Base-by-base conservation (phyloP, 2,797 vertebrate genomes). In the Scomberomorus guttatus region DNA sequence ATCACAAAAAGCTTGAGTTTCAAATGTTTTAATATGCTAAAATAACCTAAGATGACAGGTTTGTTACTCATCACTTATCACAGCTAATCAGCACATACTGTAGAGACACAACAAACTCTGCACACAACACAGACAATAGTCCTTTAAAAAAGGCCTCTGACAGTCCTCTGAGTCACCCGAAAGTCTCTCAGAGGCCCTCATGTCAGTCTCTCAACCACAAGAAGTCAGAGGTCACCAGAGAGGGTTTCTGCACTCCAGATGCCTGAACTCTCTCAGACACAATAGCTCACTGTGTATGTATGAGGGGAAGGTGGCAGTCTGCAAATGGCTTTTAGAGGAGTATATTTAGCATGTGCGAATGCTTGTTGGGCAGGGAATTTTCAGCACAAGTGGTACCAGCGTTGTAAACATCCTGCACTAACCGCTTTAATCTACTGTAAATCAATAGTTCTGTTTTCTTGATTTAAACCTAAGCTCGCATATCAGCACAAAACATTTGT, bases 181-280 rank as follows among this genome's bases (percentile, higher is more conserved):
- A 85, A 78, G 78, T 75, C 88, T 83, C 79, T 52, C 77, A 79
- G 60, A 87, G 54, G 75, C 65, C 69, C 77, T 79, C 81, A 79
- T 80, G 85, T 90, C 90, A 86, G 84, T 90, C 86, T 85, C 89
- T 79, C 70, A 87, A 80, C 84, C 82, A 70, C 59, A 73, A 56
- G 44, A 80, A 89, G 88, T 89, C 91, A 90, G 72, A 93, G 91
- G 92, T 92, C 91, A 84, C 25, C 55, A 1, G 18, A 64, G 85
- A 87, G 90, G 85, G 90, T 91, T 91, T 88, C 90, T 92, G 91
- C 91, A 88, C 85, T 90, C 93, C 92, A 94, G 91, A 94, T 94
- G 93, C 91, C 90, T 85, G 84, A 86, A 80, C 74, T 81, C 84
- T 44, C 80, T 88, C 84, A 91, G 91, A 94, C 91, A 94, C 92